Conservation (phyloP, 2,797 vertebrate species). For the Tragelaphus oryx region DNA sequence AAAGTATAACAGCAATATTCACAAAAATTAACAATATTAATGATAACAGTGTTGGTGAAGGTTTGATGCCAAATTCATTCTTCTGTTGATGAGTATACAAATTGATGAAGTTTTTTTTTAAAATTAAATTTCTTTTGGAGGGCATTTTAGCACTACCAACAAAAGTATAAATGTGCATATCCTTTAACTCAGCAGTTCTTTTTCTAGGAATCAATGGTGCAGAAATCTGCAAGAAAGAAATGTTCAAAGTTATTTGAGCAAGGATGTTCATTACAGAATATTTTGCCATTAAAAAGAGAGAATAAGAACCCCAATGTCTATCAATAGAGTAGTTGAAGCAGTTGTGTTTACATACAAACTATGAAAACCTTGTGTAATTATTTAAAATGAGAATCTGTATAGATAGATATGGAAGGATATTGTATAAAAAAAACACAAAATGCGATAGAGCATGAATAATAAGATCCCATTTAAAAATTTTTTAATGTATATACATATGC, state of each 20-base stretch:
- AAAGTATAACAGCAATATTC: background rate
- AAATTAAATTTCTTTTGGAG: background rate
- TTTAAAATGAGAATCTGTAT: background rate
- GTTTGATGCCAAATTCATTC: background rate
- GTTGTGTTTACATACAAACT: background rate
- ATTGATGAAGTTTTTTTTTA: background rate
- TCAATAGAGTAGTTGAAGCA: background rate
- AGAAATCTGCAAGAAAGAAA: background rate
- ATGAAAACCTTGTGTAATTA: background rate
- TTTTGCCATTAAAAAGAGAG: background rate
- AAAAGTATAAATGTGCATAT: background rate
- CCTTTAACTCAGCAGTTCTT: background rate
- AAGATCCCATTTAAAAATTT: background rate
- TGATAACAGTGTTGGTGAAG: background rate
- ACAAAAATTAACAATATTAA: background rate
- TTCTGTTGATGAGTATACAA: background rate
- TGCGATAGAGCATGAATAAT: background rate
- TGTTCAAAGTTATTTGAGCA: background rate
- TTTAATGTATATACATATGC: background rate
- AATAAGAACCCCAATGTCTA: background rate
- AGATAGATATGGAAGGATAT: background rate
- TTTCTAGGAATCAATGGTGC: background rate
- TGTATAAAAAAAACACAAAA: background rate
- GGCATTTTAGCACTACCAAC: background rate
- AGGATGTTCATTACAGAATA: background rate